A percentile compares a stretch with the other conserved stretches of the same genome.
phyloP scores from a whole-genome alignment of 1,140 invertebrate genomes.

The Brevipalpus yothersi region DNA sequence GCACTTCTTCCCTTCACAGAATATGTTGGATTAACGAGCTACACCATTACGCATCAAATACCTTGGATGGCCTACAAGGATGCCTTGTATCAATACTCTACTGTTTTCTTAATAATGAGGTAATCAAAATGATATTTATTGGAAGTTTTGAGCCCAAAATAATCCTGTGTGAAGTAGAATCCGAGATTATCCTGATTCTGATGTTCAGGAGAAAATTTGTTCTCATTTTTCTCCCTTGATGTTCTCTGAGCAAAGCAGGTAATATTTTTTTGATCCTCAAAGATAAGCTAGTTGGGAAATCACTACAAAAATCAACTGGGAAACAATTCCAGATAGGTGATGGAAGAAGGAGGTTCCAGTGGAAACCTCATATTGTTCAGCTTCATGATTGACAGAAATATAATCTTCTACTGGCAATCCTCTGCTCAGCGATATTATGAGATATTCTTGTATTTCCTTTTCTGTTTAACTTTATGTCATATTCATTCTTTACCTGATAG shows the following conservation, averaged over 20 bases:
- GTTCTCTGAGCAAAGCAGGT: background rate
- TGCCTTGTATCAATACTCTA: slow-evolving; percentile 8
- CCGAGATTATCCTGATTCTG: background rate
- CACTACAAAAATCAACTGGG: too few species aligned
- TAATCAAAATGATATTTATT: background rate
- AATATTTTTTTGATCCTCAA: background rate
- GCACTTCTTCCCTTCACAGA: background rate
- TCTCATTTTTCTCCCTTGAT: background rate
- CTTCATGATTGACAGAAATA: too few species aligned
- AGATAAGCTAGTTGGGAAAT: background rate
- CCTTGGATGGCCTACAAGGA: slow-evolving; percentile 10
- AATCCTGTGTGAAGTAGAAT: background rate
- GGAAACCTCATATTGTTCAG: too few species aligned
- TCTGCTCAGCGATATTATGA: too few species aligned
- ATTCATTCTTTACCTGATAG: too few species aligned
- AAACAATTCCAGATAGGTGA: too few species aligned
- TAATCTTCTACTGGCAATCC: too few species aligned
- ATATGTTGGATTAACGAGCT: slow-evolving; percentile 9
- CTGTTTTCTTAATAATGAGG: slow-evolving; percentile 10
- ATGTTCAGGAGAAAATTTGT: too few species aligned
- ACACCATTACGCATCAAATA: slow-evolving; percentile 8
- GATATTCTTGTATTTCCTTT: too few species aligned
- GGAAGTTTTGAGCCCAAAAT: background rate
- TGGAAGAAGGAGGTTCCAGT: too few species aligned
- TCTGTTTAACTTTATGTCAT: too few species aligned